A percentile compares a stretch with the other conserved stretches of the same genome.
Evolutionary conservation across 1,140 invertebrate species (phyloP).

Genomic region (Antheraea mylitta): DNA sequence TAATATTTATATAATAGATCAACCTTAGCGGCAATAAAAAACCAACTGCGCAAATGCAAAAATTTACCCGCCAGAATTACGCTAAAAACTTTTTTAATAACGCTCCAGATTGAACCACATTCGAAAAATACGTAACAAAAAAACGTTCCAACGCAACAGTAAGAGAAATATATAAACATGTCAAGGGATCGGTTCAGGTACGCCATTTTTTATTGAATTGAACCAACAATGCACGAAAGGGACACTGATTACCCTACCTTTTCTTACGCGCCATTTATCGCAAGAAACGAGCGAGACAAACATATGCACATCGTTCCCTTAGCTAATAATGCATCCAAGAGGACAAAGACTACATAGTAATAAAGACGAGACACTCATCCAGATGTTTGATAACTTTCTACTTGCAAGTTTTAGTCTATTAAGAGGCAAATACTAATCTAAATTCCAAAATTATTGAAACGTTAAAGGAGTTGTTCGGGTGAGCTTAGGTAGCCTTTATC

Average conservation of each 20-base stretch:
- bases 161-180: slow-evolving; percentile 76
- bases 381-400: slow-evolving; percentile 75
- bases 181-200: slow-evolving; percentile 71
- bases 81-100: slow-evolving; percentile 74
- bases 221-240: slow-evolving; percentile 63
- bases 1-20: slow-evolving; percentile 36
- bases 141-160: slow-evolving; percentile 52
- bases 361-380: slow-evolving; percentile 75
- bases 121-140: slow-evolving; percentile 71
- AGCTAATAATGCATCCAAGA: slow-evolving; percentile 57
- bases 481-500: not conserved
- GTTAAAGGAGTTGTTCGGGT: slow-evolving; percentile 61
- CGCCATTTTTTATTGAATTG: slow-evolving; percentile 73
- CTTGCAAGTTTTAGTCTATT: slow-evolving; percentile 70
- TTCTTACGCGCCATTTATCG: slow-evolving; percentile 44
- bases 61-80: slow-evolving; percentile 59
- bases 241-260: slow-evolving; percentile 48
- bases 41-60: slow-evolving; percentile 38
- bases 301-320: slow-evolving; percentile 41
- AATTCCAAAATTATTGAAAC: slow-evolving; percentile 66
- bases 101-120: slow-evolving; percentile 64
- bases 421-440: slow-evolving; percentile 61
- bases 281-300: slow-evolving; percentile 42
- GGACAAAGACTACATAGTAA: slow-evolving; percentile 75
- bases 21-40: slow-evolving; percentile 18